These are phyloP conservation scores for Acleris sparsana DNA, from an alignment of 2,888 invertebrate species.

Conservation along the genomic window DNA sequence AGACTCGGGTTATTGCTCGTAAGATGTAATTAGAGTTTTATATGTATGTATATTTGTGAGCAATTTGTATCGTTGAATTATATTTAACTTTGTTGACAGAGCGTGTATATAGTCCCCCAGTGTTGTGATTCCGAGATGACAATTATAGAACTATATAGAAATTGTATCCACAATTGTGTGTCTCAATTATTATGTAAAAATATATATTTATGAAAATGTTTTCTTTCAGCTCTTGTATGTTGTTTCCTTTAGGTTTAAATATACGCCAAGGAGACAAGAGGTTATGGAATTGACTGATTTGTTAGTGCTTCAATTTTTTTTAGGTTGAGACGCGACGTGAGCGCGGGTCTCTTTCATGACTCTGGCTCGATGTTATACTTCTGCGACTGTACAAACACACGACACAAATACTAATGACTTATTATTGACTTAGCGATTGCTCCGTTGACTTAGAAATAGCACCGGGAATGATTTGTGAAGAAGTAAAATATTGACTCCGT, in stretches of 20 bases:
- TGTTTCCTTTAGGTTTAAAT: conserved; percentile 51
- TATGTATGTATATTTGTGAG: conserved; percentile 76
- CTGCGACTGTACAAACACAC: conserved; percentile 33
- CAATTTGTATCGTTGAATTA: conserved; percentile 52
- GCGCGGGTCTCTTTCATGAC: conserved; percentile 28
- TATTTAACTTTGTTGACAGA: conserved; percentile 52
- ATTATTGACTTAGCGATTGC: no score
- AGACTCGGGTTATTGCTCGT: conserved; percentile 48
- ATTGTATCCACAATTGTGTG: conserved; percentile 44
- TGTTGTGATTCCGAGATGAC: conserved; percentile 72
- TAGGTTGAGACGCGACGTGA: conserved; percentile 39
- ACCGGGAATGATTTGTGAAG: conserved; percentile 24
- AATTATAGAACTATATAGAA: conserved; percentile 43
- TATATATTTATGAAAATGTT: conserved; percentile 42
- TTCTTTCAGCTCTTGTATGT: conserved; percentile 54
- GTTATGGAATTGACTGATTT: conserved; percentile 68
- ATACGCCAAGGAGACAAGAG: conserved; percentile 45
- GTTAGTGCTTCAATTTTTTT: conserved; percentile 60
- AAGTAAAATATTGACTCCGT: conserved; percentile 50
- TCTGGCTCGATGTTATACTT: conserved; percentile 36
- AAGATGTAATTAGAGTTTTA: conserved; percentile 56
- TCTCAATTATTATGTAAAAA: conserved; percentile 53
- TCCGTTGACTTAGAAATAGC: conserved; percentile 26
- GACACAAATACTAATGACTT: conserved; percentile 35
- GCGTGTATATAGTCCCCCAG: conserved; percentile 73